phyloP scores from a whole-genome alignment of 2,113 vertebrate genomes.

The Daboia siamensis region DNA sequence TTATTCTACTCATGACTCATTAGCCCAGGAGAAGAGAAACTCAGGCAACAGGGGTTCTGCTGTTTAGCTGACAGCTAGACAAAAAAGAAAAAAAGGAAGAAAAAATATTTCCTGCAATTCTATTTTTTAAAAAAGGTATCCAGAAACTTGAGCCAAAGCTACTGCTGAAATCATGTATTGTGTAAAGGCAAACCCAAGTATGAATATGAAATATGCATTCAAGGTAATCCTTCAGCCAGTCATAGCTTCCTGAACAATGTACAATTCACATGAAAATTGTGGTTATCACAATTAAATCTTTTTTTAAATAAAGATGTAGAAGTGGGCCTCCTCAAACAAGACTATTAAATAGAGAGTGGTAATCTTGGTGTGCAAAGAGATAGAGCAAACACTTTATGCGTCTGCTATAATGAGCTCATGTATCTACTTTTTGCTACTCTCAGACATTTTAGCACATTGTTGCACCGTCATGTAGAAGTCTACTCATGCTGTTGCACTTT shows the following conservation, averaged over 20 bases:
- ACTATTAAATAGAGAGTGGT: not conserved
- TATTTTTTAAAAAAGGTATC: conserved; percentile 53
- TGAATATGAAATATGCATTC: not conserved
- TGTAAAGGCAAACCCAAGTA: not conserved
- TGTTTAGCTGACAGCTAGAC: conserved; percentile 61
- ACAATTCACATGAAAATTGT: conserved; percentile 29
- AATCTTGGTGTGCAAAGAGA: not conserved
- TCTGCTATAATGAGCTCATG: not conserved
- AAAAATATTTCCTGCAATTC: conserved; percentile 50
- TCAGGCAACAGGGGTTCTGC: conserved; percentile 55
- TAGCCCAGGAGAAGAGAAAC: conserved; percentile 48
- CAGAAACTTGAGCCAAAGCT: conserved; percentile 53
- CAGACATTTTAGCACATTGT: not conserved
- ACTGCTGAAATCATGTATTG: conserved; percentile 43
- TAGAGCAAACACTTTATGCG: not conserved
- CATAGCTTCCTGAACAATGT: conserved; percentile 15
- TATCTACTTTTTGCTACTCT: not conserved
- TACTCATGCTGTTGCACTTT: not conserved
- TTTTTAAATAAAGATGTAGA: not conserved
- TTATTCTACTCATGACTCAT: conserved; percentile 52
- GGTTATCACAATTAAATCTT: not conserved
- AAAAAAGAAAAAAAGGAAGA: conserved; percentile 58
- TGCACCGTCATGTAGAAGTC: not conserved
- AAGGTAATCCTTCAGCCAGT: not conserved
- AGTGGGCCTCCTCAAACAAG: not conserved